phyloP scores from a whole-genome alignment of 2,888 invertebrate genomes.

The Lycia hirtaria region DNA sequence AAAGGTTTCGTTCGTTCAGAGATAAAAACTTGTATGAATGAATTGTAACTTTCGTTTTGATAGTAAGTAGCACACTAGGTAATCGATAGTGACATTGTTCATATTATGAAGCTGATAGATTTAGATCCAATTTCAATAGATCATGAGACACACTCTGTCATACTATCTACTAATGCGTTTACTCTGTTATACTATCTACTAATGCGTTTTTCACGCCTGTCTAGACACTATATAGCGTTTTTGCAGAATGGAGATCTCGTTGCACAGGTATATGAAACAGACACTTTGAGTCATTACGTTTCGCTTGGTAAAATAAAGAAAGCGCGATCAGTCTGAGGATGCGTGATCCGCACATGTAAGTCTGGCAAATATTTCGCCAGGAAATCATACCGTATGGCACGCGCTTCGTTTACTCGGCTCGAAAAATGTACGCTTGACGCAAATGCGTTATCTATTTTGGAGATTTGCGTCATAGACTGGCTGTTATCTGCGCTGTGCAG shows the following conservation, averaged over 20 bases:
- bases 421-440: conserved; percentile 84
- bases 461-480: conserved; percentile 78
- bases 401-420: conserved; percentile 75
- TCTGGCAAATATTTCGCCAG: conserved; percentile 75
- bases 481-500: conserved; percentile 77
- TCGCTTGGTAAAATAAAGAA: conserved; percentile 63
- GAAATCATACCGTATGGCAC: conserved; percentile 74
- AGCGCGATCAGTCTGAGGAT: conserved; percentile 58
- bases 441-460: conserved; percentile 85
- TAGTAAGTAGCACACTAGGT: conserved; percentile 15
- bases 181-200: background rate
- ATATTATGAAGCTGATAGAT: conserved; percentile 4
- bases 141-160: no score
- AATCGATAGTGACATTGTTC: conserved; percentile 15
- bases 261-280: conserved; percentile 30
- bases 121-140: no score
- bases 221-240: conserved; percentile 11
- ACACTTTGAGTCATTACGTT: conserved; percentile 52
- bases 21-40: conserved; percentile 14
- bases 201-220: conserved; percentile 32
- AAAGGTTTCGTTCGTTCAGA: conserved; percentile 33
- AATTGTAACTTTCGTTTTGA: conserved; percentile 10
- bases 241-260: conserved; percentile 32
- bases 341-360: conserved; percentile 65
- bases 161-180: no score